Conservation (phyloP, 2,113 vertebrate species). For the Chaetorhynchus papuensis region DNA sequence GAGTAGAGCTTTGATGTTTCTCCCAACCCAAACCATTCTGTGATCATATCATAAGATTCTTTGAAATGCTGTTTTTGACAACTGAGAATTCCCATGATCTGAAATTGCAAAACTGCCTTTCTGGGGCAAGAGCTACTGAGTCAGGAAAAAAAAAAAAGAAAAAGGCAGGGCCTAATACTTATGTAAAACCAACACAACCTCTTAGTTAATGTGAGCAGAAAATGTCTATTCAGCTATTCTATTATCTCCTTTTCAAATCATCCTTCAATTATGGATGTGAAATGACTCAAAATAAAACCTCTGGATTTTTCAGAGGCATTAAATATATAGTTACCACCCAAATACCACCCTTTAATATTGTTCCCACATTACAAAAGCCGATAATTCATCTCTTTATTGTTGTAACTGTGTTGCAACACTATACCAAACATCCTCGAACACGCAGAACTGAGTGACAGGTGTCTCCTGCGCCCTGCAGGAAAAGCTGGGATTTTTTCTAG, state of each 20-base stretch:
- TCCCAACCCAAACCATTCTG: background rate
- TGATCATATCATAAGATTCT: background rate
- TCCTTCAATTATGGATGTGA: background rate
- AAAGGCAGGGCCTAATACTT: background rate
- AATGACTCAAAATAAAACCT: background rate
- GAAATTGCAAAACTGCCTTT: background rate
- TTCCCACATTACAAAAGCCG: background rate
- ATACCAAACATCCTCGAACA: background rate
- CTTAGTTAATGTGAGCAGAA: background rate
- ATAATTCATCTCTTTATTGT: background rate
- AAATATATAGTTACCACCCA: background rate
- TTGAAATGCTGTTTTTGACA: background rate
- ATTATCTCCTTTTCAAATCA: background rate
- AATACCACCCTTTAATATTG: background rate
- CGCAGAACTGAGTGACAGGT: background rate
- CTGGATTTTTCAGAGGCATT: background rate
- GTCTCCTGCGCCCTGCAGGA: background rate
- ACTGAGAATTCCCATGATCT: background rate
- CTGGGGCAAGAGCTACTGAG: background rate
- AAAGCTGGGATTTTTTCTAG: background rate
- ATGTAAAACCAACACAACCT: background rate
- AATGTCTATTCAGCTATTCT: background rate
- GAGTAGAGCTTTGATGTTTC: background rate
- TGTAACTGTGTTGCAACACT: background rate
- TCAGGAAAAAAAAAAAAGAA: background rate